Base-by-base conservation (phyloP, 2,888 invertebrate genomes). In the Lasioglossum oenotherae region DNA sequence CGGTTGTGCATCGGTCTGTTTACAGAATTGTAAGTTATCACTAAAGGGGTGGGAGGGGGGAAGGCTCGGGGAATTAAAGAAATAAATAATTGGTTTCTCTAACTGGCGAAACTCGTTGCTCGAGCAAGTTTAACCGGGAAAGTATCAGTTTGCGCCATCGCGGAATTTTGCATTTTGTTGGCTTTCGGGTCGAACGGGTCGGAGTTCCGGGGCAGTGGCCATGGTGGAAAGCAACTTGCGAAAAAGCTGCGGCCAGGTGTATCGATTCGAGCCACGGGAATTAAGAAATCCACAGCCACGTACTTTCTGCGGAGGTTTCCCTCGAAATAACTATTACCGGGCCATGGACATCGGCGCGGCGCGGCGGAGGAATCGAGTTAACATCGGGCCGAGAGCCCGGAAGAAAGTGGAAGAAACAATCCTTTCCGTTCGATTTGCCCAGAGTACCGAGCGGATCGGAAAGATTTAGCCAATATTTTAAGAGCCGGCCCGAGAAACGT, bases 291-390 rank as follows among this genome's bases (percentile, higher is more conserved):
- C 72, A n/a, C 67, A 27, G n/a, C 41, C 53, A 49, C 60, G 60
- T 64, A 67, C 41, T 41, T 27, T 10, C 41, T 60, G 72, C 31
- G 69, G 27, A 80, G 60, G 64, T 86, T 78, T 67, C 74, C 72
- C 73, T 71, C 72, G 76, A 84, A 89, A 81, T 80, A 85, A 74
- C 82, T 72, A 79, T 81, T 85, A 80, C 73, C 71, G 38, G 35
- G 41, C 78, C 77, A 69, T 74, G 64, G 72, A 78, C 82, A 79
- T 74, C 73, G 77, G 69, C 38, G 46, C 38, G 80, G 64, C 87
- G 6, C 79, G 75, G 31, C 44, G 27, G n/a, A 38, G 73, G 75
- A 89, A 85, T 87, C 87, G 85, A 85, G 84, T 82, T 82, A 77
- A 74, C 78, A 79, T 85, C 77, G 87, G 79, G 78, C 14, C 78